A percentile compares a stretch with the other conserved stretches of the same genome.
Evolutionary conservation across 2,888 invertebrate species (phyloP).

Genomic region (Erynnis tages): DNA sequence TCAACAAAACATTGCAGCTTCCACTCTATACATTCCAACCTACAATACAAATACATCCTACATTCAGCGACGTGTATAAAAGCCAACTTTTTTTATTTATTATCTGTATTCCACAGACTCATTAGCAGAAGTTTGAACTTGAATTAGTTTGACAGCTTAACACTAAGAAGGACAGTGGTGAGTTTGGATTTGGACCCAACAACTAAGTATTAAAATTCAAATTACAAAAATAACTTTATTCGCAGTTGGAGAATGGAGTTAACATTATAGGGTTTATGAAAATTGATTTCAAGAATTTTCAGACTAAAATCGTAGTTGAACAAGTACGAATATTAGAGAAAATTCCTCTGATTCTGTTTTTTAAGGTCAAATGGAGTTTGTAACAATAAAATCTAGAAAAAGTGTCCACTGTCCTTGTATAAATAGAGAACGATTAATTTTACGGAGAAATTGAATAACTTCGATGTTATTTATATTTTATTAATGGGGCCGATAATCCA

Average conservation of each 20-base stretch:
- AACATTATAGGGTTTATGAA: not conserved
- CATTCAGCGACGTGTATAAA: constrained; percentile 67
- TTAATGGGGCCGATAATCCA: constrained; percentile 50
- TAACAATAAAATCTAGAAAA: constrained; percentile 21
- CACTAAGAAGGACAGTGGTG: constrained; percentile 45
- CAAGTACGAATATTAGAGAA: constrained; percentile 4
- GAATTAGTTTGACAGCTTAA: constrained; percentile 35
- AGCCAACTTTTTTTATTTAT: constrained; percentile 55
- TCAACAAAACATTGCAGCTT: constrained; percentile 55
- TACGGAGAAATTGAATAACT: constrained; percentile 42
- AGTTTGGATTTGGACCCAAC: constrained; percentile 37
- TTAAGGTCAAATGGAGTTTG: constrained; percentile 5
- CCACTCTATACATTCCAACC: constrained; percentile 56
- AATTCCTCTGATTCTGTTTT: constrained; percentile 2
- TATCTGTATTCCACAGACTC: constrained; percentile 41
- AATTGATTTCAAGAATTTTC: not conserved
- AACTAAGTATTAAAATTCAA: constrained; percentile 23
- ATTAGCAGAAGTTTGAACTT: constrained; percentile 28
- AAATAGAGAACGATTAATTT: constrained; percentile 23
- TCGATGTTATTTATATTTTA: constrained; percentile 49
- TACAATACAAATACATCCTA: constrained; percentile 68
- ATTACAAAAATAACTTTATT: constrained; percentile 28
- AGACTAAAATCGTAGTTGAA: not conserved
- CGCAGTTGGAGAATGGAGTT: constrained; percentile 11
- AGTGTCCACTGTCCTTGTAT: constrained; percentile 36